Evolutionary conservation across 1,140 invertebrate genomes (phyloP), one percentile per base, ranked within the genome.

Genomic region (Ylistrum balloti): DNA sequence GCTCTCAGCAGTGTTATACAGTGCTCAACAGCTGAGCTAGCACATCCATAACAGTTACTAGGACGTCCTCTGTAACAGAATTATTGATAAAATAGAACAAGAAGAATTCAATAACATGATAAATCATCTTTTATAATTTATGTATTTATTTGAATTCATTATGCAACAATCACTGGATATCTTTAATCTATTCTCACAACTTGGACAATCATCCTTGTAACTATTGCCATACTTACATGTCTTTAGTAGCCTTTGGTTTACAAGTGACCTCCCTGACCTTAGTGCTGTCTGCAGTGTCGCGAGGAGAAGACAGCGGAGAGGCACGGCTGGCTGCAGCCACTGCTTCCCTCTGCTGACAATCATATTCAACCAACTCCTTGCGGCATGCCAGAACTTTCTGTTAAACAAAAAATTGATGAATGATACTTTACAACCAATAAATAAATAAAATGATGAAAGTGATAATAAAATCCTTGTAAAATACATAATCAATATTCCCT

Each of bases 1-100:
- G 99, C 98, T 85, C 98, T 97, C 41, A 99, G 96, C 32, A 99
- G 95, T 7, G 98, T 99, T 5, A 99, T 97, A 96, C 99, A 99
- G 96, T 99, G 98, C 96, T 99, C 98, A 0, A 98, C 98, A 13
- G 98, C 98, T 20, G 96, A 95, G 94, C 95, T 96, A 7, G 96
- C 96, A 96, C 97, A 97, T 0, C 97, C 97, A 93, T 96, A 97
- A 94, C 97, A 97, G 88, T 95, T 95, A 74, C 94, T 94, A 13
- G 94, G 90, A 89, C 92, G 93, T 10, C 90, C 88, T 89, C 95
- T 94, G 90, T 87, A 89, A 92, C n/a, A n/a, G n/a, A n/a, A n/a
- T n/a, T n/a, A n/a, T n/a, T n/a, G n/a, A n/a, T n/a, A n/a, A n/a
- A 41, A 85, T 17, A 87, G 22, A 11, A 28, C 20, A 15, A 17